Percentiles rank a stretch among this genome's conserved stretches.
Evolutionary conservation across 1,140 invertebrate genomes (phyloP).

Genomic region (Neotoxoptera formosana): DNA sequence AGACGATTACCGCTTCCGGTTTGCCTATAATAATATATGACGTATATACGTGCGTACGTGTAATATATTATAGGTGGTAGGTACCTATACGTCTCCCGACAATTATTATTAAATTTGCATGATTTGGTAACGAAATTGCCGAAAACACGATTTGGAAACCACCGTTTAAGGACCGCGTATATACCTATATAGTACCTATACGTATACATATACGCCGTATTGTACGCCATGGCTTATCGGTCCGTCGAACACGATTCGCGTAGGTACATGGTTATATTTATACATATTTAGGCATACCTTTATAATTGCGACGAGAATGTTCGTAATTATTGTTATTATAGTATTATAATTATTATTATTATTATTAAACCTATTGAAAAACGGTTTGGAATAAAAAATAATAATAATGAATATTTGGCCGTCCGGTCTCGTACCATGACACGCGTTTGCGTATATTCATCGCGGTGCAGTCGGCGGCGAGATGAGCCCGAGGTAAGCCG

Average conservation of each 20-base stretch:
- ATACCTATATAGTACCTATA: too few relatives aligned
- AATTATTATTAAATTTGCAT: not conserved
- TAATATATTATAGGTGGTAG: too few relatives aligned
- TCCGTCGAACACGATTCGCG: not conserved
- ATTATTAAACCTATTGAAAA: not conserved
- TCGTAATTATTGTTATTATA: not conserved
- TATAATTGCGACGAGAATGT: not conserved
- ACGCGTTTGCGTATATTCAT: not conserved
- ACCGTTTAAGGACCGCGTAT: not conserved
- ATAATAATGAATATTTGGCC: not conserved
- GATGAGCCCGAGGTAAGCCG: too few relatives aligned
- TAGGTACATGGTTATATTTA: not conserved
- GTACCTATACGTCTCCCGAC: not conserved
- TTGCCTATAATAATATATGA: not conserved
- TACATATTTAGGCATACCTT: not conserved
- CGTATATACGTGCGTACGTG: not conserved
- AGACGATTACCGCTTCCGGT: constrained; percentile 10
- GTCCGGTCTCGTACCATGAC: not conserved
- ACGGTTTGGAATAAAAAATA: not conserved
- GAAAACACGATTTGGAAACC: not conserved
- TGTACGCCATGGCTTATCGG: not conserved
- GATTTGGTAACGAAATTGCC: not conserved
- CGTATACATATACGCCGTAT: not conserved
- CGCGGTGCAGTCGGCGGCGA: not conserved
- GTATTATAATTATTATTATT: too few relatives aligned